These are phyloP conservation scores for Luscinia luscinia DNA, from an alignment of 2,797 vertebrate species.

Conservation along the genomic window DNA sequence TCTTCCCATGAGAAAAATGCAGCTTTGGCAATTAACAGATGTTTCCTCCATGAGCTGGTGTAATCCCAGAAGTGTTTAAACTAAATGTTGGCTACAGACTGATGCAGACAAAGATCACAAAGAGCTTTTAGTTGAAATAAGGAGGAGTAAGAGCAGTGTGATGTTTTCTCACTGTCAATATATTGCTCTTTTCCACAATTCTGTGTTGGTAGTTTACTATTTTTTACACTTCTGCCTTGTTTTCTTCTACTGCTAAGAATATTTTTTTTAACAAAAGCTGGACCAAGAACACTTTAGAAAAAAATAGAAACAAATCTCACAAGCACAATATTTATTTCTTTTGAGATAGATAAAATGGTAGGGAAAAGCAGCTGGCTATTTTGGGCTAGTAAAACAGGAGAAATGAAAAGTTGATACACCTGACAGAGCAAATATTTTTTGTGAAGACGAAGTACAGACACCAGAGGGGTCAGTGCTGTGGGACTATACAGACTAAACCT, in stretches of 20 bases:
- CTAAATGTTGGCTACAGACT: neutral
- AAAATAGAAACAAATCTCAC: neutral
- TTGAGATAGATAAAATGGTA: neutral
- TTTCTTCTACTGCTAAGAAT: neutral
- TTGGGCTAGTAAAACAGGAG: neutral
- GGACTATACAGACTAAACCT: neutral
- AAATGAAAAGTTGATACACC: neutral
- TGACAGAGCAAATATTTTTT: neutral
- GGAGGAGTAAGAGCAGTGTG: fast-evolving
- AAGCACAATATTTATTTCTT: neutral
- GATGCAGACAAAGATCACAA: neutral
- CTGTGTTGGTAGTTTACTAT: neutral
- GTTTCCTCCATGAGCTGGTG: neutral
- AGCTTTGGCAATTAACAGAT: neutral
- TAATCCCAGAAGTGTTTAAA: neutral
- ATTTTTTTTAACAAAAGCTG: neutral
- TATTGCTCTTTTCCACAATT: neutral
- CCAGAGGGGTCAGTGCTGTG: neutral
- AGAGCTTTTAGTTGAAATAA: neutral
- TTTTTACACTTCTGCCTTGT: neutral
- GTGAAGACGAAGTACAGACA: neutral
- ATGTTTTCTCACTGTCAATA: neutral
- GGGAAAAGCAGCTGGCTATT: neutral
- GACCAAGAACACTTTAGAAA: neutral
- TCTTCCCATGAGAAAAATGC: neutral